Percentiles rank a stretch among this genome's conserved stretches.
Conservation (phyloP, 2,797 vertebrate genomes). For the Distichodus sexfasciatus region DNA sequence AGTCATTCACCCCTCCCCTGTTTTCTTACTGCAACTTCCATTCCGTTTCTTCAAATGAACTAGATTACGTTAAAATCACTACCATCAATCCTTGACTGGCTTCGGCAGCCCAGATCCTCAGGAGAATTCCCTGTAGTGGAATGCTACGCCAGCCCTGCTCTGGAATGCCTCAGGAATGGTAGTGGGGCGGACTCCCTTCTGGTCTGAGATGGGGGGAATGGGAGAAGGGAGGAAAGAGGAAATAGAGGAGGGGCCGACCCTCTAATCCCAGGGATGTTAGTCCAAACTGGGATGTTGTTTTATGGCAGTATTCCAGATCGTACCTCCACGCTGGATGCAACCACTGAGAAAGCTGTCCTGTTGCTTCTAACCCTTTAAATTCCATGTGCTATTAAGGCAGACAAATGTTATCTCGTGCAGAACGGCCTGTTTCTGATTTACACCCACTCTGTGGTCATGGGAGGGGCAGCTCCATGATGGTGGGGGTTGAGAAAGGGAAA, state of each 20-base stretch:
- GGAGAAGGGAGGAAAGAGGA: background rate
- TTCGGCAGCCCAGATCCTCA: background rate
- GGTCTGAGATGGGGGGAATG: background rate
- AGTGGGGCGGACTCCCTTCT: constrained; percentile 15
- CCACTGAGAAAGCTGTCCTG: too few species aligned
- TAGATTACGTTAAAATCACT: constrained; percentile 1
- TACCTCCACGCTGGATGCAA: background rate
- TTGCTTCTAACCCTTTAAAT: too few species aligned
- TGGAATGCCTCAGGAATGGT: constrained; percentile 23
- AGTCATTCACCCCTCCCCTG: constrained; percentile 3
- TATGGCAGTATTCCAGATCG: background rate
- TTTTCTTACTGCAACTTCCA: background rate
- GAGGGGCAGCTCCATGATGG: background rate
- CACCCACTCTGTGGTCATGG: background rate
- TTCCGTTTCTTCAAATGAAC: background rate
- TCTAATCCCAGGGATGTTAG: background rate
- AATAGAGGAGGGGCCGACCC: background rate
- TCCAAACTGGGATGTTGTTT: background rate
- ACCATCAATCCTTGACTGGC: background rate
- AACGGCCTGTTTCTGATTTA: constrained; percentile 15
- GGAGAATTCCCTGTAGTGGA: constrained; percentile 34
- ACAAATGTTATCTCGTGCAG: constrained; percentile 7
- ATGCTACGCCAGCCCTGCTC: constrained; percentile 20
- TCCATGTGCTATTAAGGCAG: background rate
- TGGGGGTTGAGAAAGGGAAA: background rate